A percentile compares a stretch with the other conserved stretches of the same genome.
phyloP scores from a whole-genome alignment of 2,888 invertebrate genomes.

The Pelosia muscerda region DNA sequence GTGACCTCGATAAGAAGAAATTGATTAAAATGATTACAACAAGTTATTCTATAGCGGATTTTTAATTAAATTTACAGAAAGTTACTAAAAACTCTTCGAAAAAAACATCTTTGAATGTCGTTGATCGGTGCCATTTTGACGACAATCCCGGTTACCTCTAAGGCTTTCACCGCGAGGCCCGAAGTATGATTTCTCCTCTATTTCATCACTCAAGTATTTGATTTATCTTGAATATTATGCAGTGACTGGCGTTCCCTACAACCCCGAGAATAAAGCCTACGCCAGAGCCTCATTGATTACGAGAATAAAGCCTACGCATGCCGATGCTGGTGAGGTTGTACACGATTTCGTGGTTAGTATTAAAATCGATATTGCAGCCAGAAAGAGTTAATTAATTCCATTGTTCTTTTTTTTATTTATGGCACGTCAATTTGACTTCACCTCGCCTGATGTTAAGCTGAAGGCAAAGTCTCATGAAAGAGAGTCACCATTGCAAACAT shows the following conservation, averaged over 20 bases:
- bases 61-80: conserved; percentile 1
- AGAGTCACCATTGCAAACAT: too few relatives aligned
- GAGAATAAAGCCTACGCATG: not conserved
- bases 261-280: not conserved
- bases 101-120: not conserved
- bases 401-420: too few relatives aligned
- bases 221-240: not conserved
- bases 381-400: not conserved
- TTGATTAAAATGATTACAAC: not conserved
- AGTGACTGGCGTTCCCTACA: not conserved
- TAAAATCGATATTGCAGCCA: not conserved
- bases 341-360: not conserved
- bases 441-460: too few relatives aligned
- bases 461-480: too few relatives aligned
- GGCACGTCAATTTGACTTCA: too few relatives aligned
- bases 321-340: not conserved
- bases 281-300: too few relatives aligned
- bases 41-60: not conserved
- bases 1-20: not conserved
- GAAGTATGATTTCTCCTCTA: not conserved
- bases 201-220: not conserved
- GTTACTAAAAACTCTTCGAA: not conserved
- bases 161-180: not conserved
- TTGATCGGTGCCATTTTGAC: not conserved
- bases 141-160: not conserved